Percentiles rank a stretch among this genome's conserved stretches.
phyloP scores from a whole-genome alignment of 2,888 invertebrate genomes.

The Epicampocera succincta region DNA sequence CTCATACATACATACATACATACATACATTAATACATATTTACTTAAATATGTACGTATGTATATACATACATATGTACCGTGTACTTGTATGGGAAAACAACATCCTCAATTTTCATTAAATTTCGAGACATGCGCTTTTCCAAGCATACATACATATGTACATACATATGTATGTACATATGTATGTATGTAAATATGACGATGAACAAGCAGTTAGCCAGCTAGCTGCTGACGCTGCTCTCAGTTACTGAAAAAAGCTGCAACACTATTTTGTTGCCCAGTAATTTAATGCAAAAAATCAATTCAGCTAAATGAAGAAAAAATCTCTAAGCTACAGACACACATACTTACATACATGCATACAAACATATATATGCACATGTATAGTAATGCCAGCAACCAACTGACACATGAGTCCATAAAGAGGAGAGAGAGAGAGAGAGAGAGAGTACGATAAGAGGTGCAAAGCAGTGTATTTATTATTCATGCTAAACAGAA shows the following conservation, averaged over 20 bases:
- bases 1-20: constrained; percentile 5
- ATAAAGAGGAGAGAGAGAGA: no score
- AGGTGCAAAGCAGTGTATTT: background rate
- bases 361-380: no score
- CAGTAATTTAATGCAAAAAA: constrained; percentile 73
- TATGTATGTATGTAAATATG: background rate
- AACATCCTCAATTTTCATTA: constrained; percentile 51
- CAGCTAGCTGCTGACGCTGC: constrained; percentile 8
- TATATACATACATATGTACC: background rate
- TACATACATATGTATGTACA: background rate
- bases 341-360: no score
- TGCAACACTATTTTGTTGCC: constrained; percentile 65
- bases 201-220: constrained; percentile 5
- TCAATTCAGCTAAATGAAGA: constrained; percentile 78
- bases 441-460: constrained; percentile 8
- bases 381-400: constrained; percentile 42
- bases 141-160: constrained; percentile 28
- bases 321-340: constrained; percentile 45
- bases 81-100: constrained; percentile 16
- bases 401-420: constrained; percentile 28
- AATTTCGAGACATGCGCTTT: constrained; percentile 59
- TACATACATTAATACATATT: constrained; percentile 1
- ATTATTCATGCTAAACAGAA: constrained; percentile 31
- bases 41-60: constrained; percentile 21
- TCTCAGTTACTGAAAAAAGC: constrained; percentile 49